phyloP scores from a whole-genome alignment of 2,888 invertebrate species.

The Esperia sulphurella region DNA sequence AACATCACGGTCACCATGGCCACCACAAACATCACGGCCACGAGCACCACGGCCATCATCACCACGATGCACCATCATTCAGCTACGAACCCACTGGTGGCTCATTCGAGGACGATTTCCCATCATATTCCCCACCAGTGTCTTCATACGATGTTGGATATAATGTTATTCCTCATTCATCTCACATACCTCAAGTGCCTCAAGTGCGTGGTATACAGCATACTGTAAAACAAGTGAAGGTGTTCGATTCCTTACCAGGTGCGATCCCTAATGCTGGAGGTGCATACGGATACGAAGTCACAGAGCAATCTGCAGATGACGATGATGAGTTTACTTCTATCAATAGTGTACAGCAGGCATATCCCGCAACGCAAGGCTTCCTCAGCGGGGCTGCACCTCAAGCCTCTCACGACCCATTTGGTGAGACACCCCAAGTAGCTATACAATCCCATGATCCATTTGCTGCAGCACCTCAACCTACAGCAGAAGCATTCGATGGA shows the following conservation, averaged over 20 bases:
- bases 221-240: constrained; percentile 67
- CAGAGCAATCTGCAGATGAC: constrained; percentile 57
- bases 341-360: constrained; percentile 50
- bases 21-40: constrained; percentile 16
- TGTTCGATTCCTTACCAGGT: constrained; percentile 59
- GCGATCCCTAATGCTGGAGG: constrained; percentile 34
- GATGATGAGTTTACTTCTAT: constrained; percentile 58
- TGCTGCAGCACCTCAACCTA: constrained; percentile 37
- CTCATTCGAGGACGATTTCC: constrained; percentile 50
- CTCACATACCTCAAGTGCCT: constrained; percentile 31
- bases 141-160: constrained; percentile 30
- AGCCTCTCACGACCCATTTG: constrained; percentile 41
- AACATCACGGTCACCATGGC: constrained; percentile 31
- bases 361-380: constrained; percentile 53
- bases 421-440: constrained; percentile 39
- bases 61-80: constrained; percentile 43
- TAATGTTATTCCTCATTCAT: constrained; percentile 28
- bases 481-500: constrained; percentile 42
- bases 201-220: constrained; percentile 47
- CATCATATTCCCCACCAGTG: constrained; percentile 34
- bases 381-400: constrained; percentile 44
- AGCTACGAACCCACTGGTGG: constrained; percentile 39
- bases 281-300: constrained; percentile 60
- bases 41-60: constrained; percentile 39
- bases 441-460: constrained; percentile 46